Evolutionary conservation across 1,140 invertebrate genomes (phyloP), one percentile per base, ranked within the genome.

Genomic region (Saccostrea glomerata): DNA sequence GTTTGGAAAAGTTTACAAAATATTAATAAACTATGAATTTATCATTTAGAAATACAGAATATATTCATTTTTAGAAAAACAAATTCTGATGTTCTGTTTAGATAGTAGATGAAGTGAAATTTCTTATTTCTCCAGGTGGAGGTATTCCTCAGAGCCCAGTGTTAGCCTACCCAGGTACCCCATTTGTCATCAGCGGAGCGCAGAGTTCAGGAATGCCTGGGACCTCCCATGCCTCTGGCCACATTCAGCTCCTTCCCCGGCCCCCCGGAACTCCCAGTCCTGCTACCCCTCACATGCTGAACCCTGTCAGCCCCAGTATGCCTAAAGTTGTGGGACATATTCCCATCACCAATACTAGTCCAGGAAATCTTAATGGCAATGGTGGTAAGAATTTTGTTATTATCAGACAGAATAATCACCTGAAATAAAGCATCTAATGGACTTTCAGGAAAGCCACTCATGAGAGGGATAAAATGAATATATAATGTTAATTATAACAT

Each of bases 231-330:
- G 23, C 70, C 70, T 13, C 23, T 15, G 70, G 70, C 23, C 82
- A 58, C n/a, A 84, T 56, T 47, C 82, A 77, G 63, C 82, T 56
- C 47, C 84, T 23, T 23, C 70, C 56, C 30, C 82, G 58, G 30
- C 84, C 87, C 55, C 55, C 77, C 47, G 73, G 73, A 13, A 40
- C 83, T 7, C 82, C 82, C 13, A 66, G 86, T 11, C 54, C 70
- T 17, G 56, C 25, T 36, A 85, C 47, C 11, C 84, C 83, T 20
- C 20, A 84, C 30, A 54, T 87, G 23, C 54, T 85, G 30, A 30
- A 56, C 20, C 25, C 77, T 20, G 47, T 56, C 15, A 25, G 60
- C 40, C 73, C 73, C 12, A 77, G 30, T 20, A 25, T 86, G 54
- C 66, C 25, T 25, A 47, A 85, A 20, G 40, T 60, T 3, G 88